Evolutionary conservation across 2,888 invertebrate species (phyloP), one percentile per base, ranked within the genome.

Genomic region (Branchellion lobata): DNA sequence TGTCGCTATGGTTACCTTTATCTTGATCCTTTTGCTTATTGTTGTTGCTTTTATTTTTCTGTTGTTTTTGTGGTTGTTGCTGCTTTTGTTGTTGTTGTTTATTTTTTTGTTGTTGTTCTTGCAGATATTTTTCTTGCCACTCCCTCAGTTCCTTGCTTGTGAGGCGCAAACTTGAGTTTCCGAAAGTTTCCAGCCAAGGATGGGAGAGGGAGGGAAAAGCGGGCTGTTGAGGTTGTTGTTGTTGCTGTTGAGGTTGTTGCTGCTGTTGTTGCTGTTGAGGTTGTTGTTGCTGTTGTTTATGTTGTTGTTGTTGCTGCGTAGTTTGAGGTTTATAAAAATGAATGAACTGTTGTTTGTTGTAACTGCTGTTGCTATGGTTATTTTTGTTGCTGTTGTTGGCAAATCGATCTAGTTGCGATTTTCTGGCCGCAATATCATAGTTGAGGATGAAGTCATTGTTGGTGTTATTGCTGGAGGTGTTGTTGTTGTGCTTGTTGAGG

Each of bases 121-220:
- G 73, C 24, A 40, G 47, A 21, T 73, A 47, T n/a, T 73, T 53
- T 21, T 77, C 77, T 11, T 77, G 77, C 77, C 77, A 77, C 27
- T 34, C 24, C 21, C 57, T 77, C 61, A 77, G 27, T 34, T 77
- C 77, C 34, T 53, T 77, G 40, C 65, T 77, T 0, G 77, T 77
- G 11, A 77, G 36, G 2, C 77, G 31, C 8, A 77, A 33, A 33
- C 77, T 77, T 8, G 77, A 57, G 24, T 31, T 34, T 8, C 77
- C 77, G 65, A 77, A 77, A 65, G 18, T 47, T 11, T 77, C 77
- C n/a, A 33, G 29, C 53, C 31, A n/a, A 0, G 65, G 47, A 21
- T 61, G 65, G 14, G 61, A n/a, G 18, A 47, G 51, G 27, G 27
- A 29, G 61, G 33, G 27, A 5, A 21, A n/a, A 34, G 36, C 57